Conservation (phyloP, 2,113 vertebrate genomes). For the Mellivora capensis region DNA sequence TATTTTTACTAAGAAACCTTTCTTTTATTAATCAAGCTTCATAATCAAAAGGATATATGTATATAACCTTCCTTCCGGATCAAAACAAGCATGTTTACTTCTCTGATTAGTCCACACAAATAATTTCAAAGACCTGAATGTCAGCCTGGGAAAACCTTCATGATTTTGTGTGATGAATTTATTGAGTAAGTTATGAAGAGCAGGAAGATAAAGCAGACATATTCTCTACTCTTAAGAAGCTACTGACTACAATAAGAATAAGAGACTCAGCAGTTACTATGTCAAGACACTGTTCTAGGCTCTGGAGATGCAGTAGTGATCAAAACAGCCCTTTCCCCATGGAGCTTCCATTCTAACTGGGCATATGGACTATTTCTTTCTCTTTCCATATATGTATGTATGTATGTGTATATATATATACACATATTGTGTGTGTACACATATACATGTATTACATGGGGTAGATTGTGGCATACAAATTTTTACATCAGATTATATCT, state of each 20-base stretch:
- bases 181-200: neutral
- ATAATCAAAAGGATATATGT: slow-evolving; percentile 42
- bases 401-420: neutral
- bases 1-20: slow-evolving; percentile 41
- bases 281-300: neutral
- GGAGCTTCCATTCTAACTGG: neutral
- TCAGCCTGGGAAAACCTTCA: slow-evolving; percentile 11
- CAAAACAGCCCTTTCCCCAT: neutral
- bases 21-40: slow-evolving; percentile 48
- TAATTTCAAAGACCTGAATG: slow-evolving; percentile 40
- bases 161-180: slow-evolving; percentile 32
- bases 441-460: neutral
- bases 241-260: neutral
- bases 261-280: neutral
- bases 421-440: neutral
- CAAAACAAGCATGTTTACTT: slow-evolving; percentile 37
- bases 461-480: neutral
- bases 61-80: neutral
- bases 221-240: neutral
- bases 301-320: neutral
- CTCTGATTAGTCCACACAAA: neutral
- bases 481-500: neutral
- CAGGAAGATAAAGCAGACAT: neutral
- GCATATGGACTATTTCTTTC: neutral
- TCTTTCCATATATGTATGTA: neutral